phyloP scores from a whole-genome alignment of 1,140 invertebrate genomes.

The Cepaea nemoralis region DNA sequence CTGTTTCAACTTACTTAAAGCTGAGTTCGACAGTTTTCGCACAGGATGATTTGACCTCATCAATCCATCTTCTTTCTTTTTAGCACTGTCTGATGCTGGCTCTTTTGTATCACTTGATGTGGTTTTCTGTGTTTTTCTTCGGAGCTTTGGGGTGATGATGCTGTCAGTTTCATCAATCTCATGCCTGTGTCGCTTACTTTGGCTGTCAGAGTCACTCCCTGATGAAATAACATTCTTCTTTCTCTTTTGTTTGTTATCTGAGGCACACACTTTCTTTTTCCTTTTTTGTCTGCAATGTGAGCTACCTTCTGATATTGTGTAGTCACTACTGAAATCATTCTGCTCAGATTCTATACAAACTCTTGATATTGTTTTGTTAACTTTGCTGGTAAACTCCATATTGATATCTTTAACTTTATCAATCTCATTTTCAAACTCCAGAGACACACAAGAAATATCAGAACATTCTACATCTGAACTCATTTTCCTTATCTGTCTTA shows the following conservation, averaged over 20 bases:
- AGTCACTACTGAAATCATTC: too few relatives aligned
- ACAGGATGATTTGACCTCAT: not conserved
- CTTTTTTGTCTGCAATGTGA: too few relatives aligned
- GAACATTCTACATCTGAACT: not conserved
- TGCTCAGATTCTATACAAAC: too few relatives aligned
- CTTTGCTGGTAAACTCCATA: too few relatives aligned
- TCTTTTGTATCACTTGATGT: constrained; percentile 1
- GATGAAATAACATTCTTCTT: not conserved
- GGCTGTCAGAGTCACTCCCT: not conserved
- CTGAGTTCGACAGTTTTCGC: constrained; percentile 36
- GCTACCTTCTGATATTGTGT: not conserved
- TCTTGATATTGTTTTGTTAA: too few relatives aligned
- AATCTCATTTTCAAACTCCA: not conserved
- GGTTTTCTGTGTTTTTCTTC: not conserved
- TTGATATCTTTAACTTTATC: constrained; percentile 7
- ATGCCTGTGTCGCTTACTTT: not conserved
- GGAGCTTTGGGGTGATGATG: not conserved
- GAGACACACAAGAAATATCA: not conserved
- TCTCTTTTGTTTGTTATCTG: not conserved
- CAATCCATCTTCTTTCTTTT: not conserved
- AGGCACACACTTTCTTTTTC: not conserved
- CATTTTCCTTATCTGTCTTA: not conserved
- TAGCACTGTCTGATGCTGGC: not conserved
- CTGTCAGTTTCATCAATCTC: not conserved
- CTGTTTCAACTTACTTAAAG: constrained; percentile 46